These are phyloP conservation scores for Pocillopora verrucosa DNA, from an alignment of 64 coral and sea anemone genomes.

Conservation along the genomic window DNA sequence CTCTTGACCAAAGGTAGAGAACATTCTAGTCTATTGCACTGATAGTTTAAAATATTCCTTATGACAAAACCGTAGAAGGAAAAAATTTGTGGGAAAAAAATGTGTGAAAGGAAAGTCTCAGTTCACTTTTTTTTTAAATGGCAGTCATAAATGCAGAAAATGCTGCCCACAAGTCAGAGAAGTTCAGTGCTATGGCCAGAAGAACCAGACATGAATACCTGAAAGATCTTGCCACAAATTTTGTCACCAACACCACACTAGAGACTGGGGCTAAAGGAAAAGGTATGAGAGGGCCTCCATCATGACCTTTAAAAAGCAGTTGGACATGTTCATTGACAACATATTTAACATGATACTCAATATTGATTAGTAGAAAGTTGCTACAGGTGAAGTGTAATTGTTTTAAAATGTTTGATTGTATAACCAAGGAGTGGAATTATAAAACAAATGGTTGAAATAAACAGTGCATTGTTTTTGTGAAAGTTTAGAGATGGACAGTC, in stretches of 20 bases:
- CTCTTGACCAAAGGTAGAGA: constrained; percentile 84
- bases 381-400: too few species aligned
- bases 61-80: too few species aligned
- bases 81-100: too few species aligned
- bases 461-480: too few species aligned
- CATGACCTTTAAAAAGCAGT: too few species aligned
- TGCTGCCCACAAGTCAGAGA: constrained; percentile 97
- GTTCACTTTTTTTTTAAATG: neutral
- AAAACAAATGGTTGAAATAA: neutral
- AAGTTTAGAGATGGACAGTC: too few species aligned
- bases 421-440: neutral
- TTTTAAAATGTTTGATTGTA: too few species aligned
- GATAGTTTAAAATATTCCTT: neutral
- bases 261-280: constrained; percentile 83
- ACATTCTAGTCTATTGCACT: neutral
- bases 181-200: constrained; percentile 98
- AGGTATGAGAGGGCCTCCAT: neutral
- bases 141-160: constrained; percentile 99
- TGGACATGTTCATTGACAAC: too few species aligned
- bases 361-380: too few species aligned
- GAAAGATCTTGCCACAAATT: constrained; percentile 95
- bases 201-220: constrained; percentile 95
- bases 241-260: constrained; percentile 79
- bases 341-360: too few species aligned
- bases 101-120: neutral